Conservation (phyloP, 35 echinoderm and acorn worm genomes). For the Heliocidaris erythrogramma region DNA sequence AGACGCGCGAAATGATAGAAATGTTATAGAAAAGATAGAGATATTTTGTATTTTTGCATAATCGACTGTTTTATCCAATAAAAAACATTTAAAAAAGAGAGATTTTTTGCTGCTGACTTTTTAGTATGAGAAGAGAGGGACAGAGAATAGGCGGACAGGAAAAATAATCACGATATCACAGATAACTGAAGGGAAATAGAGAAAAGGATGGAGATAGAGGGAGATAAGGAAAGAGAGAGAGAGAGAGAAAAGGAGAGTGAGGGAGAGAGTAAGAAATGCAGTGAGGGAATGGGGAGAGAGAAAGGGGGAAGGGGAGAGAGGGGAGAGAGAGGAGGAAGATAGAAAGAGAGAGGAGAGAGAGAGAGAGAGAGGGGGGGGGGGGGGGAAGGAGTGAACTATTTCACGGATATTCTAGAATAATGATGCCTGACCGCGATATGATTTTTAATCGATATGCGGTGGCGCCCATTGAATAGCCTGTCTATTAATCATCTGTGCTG, state of each 20-base stretch:
- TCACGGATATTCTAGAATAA: not conserved
- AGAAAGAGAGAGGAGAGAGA: not conserved
- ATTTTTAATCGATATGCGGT: not conserved
- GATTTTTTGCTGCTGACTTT: no score
- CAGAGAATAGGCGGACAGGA: no score
- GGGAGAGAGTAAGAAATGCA: not conserved
- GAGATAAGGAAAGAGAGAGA: not conserved
- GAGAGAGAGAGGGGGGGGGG: not conserved
- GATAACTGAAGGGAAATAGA: no score
- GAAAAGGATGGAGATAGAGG: not conserved
- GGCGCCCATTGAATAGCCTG: not conserved
- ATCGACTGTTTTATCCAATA: no score
- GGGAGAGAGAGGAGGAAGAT: not conserved
- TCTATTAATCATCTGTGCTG: not conserved
- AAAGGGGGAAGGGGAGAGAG: no score
- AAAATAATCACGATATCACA: no score
- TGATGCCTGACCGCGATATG: not conserved
- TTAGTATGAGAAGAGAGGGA: no score
- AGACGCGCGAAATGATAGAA: no score
- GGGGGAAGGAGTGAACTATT: not conserved
- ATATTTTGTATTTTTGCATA: no score
- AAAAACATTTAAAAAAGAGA: no score
- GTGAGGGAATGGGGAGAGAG: not conserved
- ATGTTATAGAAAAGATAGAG: no score
- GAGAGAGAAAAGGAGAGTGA: no score